Evolutionary conservation across 2,113 vertebrate species (phyloP).

Genomic region (Trinectes maculatus): DNA sequence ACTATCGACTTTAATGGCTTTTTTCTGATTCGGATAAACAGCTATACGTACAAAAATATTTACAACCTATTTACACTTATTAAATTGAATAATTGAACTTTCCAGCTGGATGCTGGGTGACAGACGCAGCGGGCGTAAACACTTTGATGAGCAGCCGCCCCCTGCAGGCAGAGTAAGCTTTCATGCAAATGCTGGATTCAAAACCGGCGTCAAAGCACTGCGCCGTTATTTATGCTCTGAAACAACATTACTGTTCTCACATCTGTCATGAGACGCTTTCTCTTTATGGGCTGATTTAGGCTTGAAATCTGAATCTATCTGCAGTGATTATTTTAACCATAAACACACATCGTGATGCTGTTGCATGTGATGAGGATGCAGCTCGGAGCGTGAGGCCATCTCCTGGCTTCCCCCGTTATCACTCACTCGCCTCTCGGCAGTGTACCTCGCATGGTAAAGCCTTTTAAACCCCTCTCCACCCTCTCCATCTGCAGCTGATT

Average conservation of each 20-base stretch:
- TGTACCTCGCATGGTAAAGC: slow-evolving; percentile 44
- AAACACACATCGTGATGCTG: slow-evolving; percentile 31
- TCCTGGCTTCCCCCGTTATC: slow-evolving; percentile 47
- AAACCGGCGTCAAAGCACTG: slow-evolving; percentile 21
- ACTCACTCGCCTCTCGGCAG: slow-evolving; percentile 54
- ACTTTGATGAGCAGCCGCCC: background rate
- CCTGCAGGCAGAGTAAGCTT: slow-evolving; percentile 5
- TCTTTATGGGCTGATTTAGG: slow-evolving; percentile 15
- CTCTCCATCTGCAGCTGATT: slow-evolving; percentile 67
- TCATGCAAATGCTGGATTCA: slow-evolving; percentile 22
- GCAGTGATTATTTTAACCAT: slow-evolving; percentile 47
- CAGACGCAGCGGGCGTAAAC: slow-evolving; percentile 1
- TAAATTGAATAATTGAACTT: too few relatives aligned
- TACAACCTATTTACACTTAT: background rate
- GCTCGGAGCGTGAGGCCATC: slow-evolving; percentile 63
- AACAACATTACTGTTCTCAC: slow-evolving; percentile 27
- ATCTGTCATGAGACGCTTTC: slow-evolving; percentile 33
- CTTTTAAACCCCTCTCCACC: slow-evolving; percentile 50
- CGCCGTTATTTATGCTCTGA: slow-evolving; percentile 31
- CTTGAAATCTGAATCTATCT: slow-evolving; percentile 39
- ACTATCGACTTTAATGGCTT: background rate
- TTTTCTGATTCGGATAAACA: background rate
- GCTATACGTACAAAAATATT: background rate
- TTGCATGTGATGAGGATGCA: slow-evolving; percentile 51
- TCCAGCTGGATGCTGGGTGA: background rate